Conservation (phyloP, 1,140 invertebrate species). For the Cyrtorhinus lividipennis region DNA sequence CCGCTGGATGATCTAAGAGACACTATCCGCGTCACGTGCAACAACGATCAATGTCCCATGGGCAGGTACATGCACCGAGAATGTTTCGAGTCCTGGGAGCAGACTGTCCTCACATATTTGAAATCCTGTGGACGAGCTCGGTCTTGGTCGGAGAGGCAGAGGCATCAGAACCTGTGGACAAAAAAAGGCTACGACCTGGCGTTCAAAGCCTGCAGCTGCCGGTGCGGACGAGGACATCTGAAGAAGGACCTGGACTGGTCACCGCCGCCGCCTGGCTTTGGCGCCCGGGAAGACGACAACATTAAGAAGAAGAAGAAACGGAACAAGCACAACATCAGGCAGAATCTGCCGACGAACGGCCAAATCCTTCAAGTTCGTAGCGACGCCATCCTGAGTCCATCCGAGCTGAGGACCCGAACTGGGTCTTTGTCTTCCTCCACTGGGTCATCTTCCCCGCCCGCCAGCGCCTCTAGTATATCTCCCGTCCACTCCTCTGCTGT, state of each 20-base stretch:
- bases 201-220: slow-evolving; percentile 74
- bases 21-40: slow-evolving; percentile 79
- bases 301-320: slow-evolving; percentile 52
- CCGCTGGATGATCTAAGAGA: slow-evolving; percentile 57
- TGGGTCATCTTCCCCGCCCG: slow-evolving; percentile 50
- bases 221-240: slow-evolving; percentile 76
- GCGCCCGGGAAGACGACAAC: slow-evolving; percentile 31
- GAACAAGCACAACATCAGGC: slow-evolving; percentile 43
- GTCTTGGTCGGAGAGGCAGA: slow-evolving; percentile 85
- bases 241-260: slow-evolving; percentile 90
- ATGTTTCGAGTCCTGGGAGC: slow-evolving; percentile 90
- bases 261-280: slow-evolving; percentile 41
- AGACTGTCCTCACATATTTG: slow-evolving; percentile 68
- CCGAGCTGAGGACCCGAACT: slow-evolving; percentile 30
- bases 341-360: slow-evolving; percentile 33
- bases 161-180: slow-evolving; percentile 90
- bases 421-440: slow-evolving; percentile 46
- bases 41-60: slow-evolving; percentile 76
- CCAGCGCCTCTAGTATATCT: slow-evolving; percentile 44
- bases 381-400: slow-evolving; percentile 16
- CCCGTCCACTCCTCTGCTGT: slow-evolving; percentile 38
- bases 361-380: slow-evolving; percentile 23
- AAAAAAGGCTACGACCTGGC: slow-evolving; percentile 93
- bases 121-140: slow-evolving; percentile 77
- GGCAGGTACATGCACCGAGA: slow-evolving; percentile 89